phyloP scores from a whole-genome alignment of 2,888 invertebrate species.

The Vandiemenella viatica region DNA sequence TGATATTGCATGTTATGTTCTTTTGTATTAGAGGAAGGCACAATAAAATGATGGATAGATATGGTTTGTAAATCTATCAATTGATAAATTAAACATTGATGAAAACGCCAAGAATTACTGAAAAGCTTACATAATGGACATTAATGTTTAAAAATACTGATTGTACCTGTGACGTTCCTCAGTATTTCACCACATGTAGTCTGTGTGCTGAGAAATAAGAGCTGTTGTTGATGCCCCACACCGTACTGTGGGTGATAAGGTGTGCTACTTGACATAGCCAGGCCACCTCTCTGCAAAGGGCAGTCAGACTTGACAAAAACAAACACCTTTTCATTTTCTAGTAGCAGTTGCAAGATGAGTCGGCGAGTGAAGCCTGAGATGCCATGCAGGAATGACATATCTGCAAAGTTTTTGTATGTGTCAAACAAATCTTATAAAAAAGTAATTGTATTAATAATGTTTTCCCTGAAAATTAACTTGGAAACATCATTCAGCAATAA shows the following conservation, averaged over 20 bases:
- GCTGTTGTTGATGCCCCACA: constrained; percentile 54
- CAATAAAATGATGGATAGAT: too few relatives aligned
- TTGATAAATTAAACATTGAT: too few relatives aligned
- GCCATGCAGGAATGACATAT: constrained; percentile 34
- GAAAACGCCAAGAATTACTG: too few relatives aligned
- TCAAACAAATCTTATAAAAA: too few relatives aligned
- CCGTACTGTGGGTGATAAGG: constrained; percentile 50
- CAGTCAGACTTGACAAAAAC: constrained; percentile 44
- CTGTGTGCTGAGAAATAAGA: constrained; percentile 58
- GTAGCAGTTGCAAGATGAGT: constrained; percentile 65
- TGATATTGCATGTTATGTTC: too few relatives aligned
- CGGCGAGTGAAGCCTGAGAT: constrained; percentile 81
- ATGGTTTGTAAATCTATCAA: too few relatives aligned
- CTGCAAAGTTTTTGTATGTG: constrained; percentile 18
- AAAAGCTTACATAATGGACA: too few relatives aligned
- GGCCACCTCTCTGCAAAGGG: constrained; percentile 7
- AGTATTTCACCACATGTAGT: constrained; percentile 60
- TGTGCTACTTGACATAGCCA: constrained; percentile 5
- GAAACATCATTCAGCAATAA: too few relatives aligned
- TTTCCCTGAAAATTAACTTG: too few relatives aligned
- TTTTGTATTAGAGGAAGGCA: too few relatives aligned
- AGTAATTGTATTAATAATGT: too few relatives aligned
- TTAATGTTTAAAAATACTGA: too few relatives aligned
- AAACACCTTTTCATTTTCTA: constrained; percentile 71
- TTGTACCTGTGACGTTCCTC: constrained; percentile 27